These are phyloP conservation scores for Channa striata DNA, from an alignment of 2,797 vertebrate species.

Conservation along the genomic window DNA sequence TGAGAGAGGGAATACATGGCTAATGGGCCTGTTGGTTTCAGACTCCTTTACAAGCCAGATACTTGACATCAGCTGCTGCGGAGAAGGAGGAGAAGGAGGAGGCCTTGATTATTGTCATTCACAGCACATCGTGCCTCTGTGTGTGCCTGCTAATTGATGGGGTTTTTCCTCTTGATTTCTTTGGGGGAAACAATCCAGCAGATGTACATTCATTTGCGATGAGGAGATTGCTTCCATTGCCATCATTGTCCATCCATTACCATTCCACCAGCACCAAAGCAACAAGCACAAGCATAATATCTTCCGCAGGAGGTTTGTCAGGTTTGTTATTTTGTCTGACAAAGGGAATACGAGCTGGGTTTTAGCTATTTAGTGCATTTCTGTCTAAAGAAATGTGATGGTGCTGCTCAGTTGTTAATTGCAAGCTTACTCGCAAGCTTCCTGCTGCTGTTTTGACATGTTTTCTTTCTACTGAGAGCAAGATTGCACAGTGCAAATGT, in stretches of 20 bases:
- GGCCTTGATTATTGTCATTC: conserved; percentile 75
- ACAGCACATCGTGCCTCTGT: conserved; percentile 64
- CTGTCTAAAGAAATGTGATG: conserved; percentile 26
- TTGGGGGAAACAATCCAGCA: conserved; percentile 78
- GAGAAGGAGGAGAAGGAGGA: conserved; percentile 27
- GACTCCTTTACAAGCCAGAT: conserved; percentile 54
- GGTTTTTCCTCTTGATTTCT: conserved; percentile 78
- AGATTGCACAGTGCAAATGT: conserved; percentile 21
- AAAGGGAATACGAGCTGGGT: conserved; percentile 38
- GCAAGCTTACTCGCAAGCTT: conserved; percentile 36
- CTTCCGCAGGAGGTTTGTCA: conserved; percentile 46
- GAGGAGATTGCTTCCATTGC: conserved; percentile 75
- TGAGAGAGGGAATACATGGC: conserved; percentile 30
- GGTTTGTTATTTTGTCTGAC: conserved; percentile 52
- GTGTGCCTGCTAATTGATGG: conserved; percentile 72
- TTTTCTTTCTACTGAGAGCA: conserved; percentile 34
- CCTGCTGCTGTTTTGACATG: conserved; percentile 56
- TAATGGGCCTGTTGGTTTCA: conserved; percentile 48
- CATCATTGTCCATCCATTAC: conserved; percentile 72
- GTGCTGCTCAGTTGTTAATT: conserved; percentile 49
- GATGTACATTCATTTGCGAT: conserved; percentile 78
- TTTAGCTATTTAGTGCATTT: conserved; percentile 38
- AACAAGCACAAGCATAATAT: conserved; percentile 35
- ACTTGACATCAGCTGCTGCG: conserved; percentile 45
- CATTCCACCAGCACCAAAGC: conserved; percentile 43